Conservation (phyloP, 2,113 vertebrate species). For the Camelus bactrianus region DNA sequence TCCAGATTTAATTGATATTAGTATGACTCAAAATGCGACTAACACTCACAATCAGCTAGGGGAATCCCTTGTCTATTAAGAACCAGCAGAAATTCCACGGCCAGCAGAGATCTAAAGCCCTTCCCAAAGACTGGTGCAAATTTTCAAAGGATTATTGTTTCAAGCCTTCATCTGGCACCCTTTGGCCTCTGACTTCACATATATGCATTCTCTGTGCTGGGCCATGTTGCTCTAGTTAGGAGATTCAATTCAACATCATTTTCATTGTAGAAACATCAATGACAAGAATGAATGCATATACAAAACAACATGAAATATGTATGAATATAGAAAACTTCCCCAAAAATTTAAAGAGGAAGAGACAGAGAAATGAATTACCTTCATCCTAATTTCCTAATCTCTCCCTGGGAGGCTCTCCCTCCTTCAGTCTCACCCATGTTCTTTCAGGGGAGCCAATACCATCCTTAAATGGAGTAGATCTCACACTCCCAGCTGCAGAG, state of each 20-base stretch:
- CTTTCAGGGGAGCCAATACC: too few relatives aligned
- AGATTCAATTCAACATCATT: neutral
- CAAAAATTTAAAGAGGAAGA: neutral
- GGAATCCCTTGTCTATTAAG: neutral
- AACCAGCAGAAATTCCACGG: neutral
- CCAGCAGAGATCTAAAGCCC: neutral
- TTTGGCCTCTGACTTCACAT: neutral
- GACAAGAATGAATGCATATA: neutral
- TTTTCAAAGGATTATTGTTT: neutral
- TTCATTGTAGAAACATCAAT: neutral
- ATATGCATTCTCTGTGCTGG: neutral
- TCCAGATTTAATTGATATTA: neutral
- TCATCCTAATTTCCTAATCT: neutral
- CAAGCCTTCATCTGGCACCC: too few relatives aligned
- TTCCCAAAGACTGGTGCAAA: neutral
- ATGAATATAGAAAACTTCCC: neutral
- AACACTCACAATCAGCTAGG: neutral
- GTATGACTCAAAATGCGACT: neutral
- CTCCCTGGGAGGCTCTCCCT: neutral
- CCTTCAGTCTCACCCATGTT: neutral
- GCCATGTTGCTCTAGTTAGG: neutral
- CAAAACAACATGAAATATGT: neutral
- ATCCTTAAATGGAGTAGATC: rapidly evolving
- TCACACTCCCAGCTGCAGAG: neutral
- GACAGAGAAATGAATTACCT: neutral